These are phyloP conservation scores for Hyposmocoma kahamanoa DNA, from an alignment of 1,140 invertebrate genomes.

Conservation along the genomic window DNA sequence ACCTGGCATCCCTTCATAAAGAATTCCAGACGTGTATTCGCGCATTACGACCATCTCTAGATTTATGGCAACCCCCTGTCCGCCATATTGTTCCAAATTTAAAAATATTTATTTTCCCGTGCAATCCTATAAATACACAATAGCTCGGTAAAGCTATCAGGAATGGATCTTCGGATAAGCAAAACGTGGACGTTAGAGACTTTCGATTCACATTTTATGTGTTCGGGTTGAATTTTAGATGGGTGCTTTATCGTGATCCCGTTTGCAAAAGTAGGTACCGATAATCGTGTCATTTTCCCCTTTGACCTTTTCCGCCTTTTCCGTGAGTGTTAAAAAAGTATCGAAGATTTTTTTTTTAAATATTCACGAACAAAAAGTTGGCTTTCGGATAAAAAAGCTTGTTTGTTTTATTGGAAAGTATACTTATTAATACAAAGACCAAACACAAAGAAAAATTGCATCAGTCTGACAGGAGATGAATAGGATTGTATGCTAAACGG, in stretches of 20 bases:
- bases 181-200: constrained; percentile 45
- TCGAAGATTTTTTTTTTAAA: too few relatives aligned
- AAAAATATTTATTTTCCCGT: constrained; percentile 64
- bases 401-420: too few relatives aligned
- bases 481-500: too few relatives aligned
- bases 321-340: too few relatives aligned
- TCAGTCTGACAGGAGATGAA: too few relatives aligned
- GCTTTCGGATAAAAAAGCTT: too few relatives aligned
- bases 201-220: constrained; percentile 44
- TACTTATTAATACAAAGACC: too few relatives aligned
- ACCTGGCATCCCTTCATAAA: constrained; percentile 48
- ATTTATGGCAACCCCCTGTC: constrained; percentile 64
- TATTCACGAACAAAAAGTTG: too few relatives aligned
- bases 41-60: constrained; percentile 62
- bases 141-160: constrained; percentile 19
- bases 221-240: constrained; percentile 12
- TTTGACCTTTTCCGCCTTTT: neutral
- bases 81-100: constrained; percentile 68
- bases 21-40: constrained; percentile 54
- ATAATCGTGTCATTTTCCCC: neutral
- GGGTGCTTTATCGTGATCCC: constrained; percentile 4
- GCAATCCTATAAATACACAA: constrained; percentile 33
- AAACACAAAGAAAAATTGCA: too few relatives aligned
- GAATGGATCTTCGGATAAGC: constrained; percentile 32
- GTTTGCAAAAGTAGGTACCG: constrained; percentile 1